phyloP scores from a whole-genome alignment of 2,888 invertebrate genomes.

The Lasioglossum vierecki region DNA sequence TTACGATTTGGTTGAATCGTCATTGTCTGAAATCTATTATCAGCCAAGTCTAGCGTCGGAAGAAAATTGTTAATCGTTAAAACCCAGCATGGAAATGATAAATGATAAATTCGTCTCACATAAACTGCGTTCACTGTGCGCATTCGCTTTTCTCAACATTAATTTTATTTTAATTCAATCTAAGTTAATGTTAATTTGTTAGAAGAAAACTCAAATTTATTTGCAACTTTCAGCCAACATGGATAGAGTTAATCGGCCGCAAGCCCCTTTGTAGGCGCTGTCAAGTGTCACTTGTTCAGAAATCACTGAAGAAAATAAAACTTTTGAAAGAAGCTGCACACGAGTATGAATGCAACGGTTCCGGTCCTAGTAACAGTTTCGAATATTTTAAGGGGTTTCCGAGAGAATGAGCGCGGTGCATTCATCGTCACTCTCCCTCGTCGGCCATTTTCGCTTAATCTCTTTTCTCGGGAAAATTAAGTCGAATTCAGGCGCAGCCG shows the following conservation, averaged over 20 bases:
- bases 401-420: conserved; percentile 60
- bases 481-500: conserved; percentile 74
- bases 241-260: background rate
- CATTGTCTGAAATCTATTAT: too few species aligned
- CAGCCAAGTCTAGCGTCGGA: too few species aligned
- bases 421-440: conserved; percentile 60
- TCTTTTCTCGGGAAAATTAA: conserved; percentile 77
- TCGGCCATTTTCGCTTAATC: conserved; percentile 74
- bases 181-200: too few species aligned
- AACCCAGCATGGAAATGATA: too few species aligned
- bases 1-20: too few species aligned
- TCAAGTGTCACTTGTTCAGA: background rate
- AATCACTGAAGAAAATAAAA: conserved; percentile 25
- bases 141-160: too few species aligned
- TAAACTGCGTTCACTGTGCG: too few species aligned
- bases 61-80: too few species aligned
- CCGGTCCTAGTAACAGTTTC: conserved; percentile 65
- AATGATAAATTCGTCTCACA: too few species aligned
- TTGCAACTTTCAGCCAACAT: background rate
- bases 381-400: conserved; percentile 74
- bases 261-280: background rate
- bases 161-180: too few species aligned
- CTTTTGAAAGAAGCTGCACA: conserved; percentile 36
- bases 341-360: conserved; percentile 40
- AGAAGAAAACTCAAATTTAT: background rate